phyloP scores from a whole-genome alignment of 2,113 vertebrate genomes.

The Xiphophorus hellerii region DNA sequence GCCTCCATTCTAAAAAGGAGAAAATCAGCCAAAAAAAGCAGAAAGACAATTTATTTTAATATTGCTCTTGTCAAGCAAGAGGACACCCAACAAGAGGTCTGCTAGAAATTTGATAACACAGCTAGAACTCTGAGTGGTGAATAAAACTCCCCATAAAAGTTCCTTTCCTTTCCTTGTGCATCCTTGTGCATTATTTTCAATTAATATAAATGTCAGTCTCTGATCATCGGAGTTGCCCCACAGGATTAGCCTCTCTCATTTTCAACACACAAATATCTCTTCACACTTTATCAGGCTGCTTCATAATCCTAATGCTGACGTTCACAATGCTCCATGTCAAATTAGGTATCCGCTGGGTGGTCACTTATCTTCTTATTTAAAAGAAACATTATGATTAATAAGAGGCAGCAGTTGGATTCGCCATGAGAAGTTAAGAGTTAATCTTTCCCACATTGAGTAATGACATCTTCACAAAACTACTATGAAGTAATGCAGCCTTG shows the following conservation, averaged over 20 bases:
- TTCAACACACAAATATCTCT: slow-evolving; percentile 16
- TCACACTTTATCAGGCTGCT: not conserved
- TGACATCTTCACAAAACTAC: slow-evolving; percentile 23
- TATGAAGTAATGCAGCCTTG: not conserved
- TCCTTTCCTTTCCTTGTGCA: slow-evolving; percentile 34
- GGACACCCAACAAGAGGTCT: slow-evolving; percentile 53
- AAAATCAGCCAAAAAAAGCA: not conserved
- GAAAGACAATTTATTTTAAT: slow-evolving; percentile 43
- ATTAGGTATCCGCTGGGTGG: slow-evolving; percentile 49
- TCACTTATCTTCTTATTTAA: slow-evolving; percentile 58
- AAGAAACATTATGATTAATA: slow-evolving; percentile 57
- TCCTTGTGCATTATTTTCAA: slow-evolving; percentile 49
- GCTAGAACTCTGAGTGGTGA: slow-evolving; percentile 50
- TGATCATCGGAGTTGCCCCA: slow-evolving; percentile 30
- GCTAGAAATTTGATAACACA: slow-evolving; percentile 63
- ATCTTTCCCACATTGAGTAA: slow-evolving; percentile 46
- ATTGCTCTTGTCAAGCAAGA: slow-evolving; percentile 49
- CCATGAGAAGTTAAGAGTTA: slow-evolving; percentile 45
- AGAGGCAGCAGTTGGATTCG: slow-evolving; percentile 36
- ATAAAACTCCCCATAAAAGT: slow-evolving; percentile 22
- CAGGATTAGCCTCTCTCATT: slow-evolving; percentile 21
- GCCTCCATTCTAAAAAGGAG: slow-evolving; percentile 64
- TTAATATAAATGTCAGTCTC: slow-evolving; percentile 59
- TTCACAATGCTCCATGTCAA: slow-evolving; percentile 51
- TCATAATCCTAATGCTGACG: slow-evolving; percentile 42